Conservation (phyloP, 2,113 vertebrate genomes). For the Peromyscus polionotus region DNA sequence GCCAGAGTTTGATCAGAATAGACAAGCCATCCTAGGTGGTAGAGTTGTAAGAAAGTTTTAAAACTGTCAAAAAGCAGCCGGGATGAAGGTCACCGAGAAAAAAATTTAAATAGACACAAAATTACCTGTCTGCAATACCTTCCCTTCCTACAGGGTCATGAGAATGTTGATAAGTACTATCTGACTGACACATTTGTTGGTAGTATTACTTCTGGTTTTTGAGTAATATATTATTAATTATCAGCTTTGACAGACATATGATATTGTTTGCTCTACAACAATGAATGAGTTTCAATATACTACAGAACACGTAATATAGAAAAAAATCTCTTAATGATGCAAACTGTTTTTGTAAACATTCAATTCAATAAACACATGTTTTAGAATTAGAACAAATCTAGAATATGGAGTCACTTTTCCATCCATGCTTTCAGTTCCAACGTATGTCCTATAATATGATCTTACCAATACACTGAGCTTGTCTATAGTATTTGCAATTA, state of each 20-base stretch:
- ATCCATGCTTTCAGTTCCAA: background rate
- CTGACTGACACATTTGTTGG: background rate
- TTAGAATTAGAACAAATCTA: background rate
- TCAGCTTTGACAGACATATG: background rate
- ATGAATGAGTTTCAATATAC: background rate
- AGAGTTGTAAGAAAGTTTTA: background rate
- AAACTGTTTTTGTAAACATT: background rate
- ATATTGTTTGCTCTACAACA: background rate
- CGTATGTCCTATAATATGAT: background rate
- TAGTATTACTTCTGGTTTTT: background rate
- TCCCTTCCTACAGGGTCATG: fast-evolving
- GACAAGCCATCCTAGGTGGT: background rate
- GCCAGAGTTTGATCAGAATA: background rate
- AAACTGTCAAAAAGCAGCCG: background rate
- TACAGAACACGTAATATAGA: background rate
- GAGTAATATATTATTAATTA: background rate
- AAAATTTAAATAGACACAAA: background rate
- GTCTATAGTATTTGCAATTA: background rate
- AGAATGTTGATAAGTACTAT: background rate
- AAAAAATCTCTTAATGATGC: background rate
- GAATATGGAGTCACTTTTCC: background rate
- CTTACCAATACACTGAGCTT: background rate
- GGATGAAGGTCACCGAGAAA: background rate
- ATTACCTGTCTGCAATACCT: background rate
- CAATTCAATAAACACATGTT: background rate